Percentiles rank a stretch among this genome's conserved stretches.
These are phyloP conservation scores for Anarrhichthys ocellatus DNA, from an alignment of 2,113 vertebrate species.

Conservation along the genomic window DNA sequence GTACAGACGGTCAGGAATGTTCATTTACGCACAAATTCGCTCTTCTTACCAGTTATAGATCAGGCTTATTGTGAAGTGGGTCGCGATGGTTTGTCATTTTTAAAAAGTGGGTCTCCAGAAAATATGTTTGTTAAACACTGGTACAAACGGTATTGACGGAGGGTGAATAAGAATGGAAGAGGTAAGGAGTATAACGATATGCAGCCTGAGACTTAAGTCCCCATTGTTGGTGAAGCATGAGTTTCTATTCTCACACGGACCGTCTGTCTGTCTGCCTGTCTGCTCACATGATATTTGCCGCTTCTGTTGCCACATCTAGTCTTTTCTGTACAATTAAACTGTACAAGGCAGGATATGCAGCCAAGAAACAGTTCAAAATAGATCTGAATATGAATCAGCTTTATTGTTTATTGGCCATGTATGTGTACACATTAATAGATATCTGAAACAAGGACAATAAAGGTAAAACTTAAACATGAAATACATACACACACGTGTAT, in stretches of 20 bases:
- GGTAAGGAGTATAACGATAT: neutral
- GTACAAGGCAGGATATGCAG: neutral
- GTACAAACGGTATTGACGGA: neutral
- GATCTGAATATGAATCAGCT: neutral
- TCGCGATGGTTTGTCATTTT: neutral
- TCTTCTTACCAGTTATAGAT: neutral
- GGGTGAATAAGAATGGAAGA: too few relatives aligned
- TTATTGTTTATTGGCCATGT: neutral
- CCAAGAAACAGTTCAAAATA: neutral
- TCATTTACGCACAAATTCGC: neutral
- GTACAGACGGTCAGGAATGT: neutral
- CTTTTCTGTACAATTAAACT: neutral
- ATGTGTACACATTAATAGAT: neutral
- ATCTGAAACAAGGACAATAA: neutral
- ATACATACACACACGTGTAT: neutral
- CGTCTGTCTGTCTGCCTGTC: neutral
- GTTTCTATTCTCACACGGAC: neutral
- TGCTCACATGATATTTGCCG: fast-evolving
- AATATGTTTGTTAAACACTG: neutral
- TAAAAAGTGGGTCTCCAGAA: neutral
- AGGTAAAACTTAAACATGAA: too few relatives aligned
- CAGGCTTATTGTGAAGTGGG: neutral
- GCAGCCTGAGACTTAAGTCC: neutral
- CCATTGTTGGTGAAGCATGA: neutral
- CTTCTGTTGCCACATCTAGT: neutral